Evolutionary conservation across 2,113 vertebrate species (phyloP), one percentile per base, ranked within the genome.

Genomic region (Corythoichthys intestinalis): DNA sequence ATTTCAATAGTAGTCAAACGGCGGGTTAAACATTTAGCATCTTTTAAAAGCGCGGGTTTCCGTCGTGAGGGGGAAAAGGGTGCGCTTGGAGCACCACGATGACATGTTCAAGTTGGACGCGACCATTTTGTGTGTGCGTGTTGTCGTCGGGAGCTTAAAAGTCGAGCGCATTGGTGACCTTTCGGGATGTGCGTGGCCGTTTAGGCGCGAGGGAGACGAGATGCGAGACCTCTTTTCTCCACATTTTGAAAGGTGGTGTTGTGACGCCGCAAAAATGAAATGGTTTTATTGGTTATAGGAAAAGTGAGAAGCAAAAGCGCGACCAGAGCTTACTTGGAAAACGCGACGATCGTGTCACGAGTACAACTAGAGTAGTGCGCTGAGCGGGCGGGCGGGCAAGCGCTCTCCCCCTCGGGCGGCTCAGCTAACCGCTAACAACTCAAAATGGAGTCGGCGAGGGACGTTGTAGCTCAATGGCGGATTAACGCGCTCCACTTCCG

Each of bases 71-170:
- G 41, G 41, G 9, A 14, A 53, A n/a, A 71, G 57, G 9, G 10
- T 56, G 65, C 65, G 67, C 6, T 53, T 58, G 54, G 38, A 49
- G 52, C 53, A 60, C 67, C 48, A 52, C 68, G 52, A 67, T 67
- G 35, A 67, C 72, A 37, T 63, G n/a, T 46, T 63, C 4, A 48
- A 28, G 44, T 28, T 3, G 44, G 61, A 63, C 20, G 61, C 41
- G 20, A 63, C 44, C 61, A 63, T 63, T 63, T 62, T 62, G 59
- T 20, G 17, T 44, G 15, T 34, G 61, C 4, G 2, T 41, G 15
- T 41, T 15, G 39, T 61, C n/a, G 39, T 14, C 61, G 61, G 9
- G 20, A 63, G 61, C 34, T 37, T 13, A 37, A 58, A 58, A 58
- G 56, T 58, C 56, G 56, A 58, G 34, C 12, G 34, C 44, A 63